A percentile compares a stretch with the other conserved stretches of the same genome.
These are phyloP conservation scores for Phymanthus crucifer DNA, from an alignment of 92 coral and sea anemone genomes.

Conservation along the genomic window DNA sequence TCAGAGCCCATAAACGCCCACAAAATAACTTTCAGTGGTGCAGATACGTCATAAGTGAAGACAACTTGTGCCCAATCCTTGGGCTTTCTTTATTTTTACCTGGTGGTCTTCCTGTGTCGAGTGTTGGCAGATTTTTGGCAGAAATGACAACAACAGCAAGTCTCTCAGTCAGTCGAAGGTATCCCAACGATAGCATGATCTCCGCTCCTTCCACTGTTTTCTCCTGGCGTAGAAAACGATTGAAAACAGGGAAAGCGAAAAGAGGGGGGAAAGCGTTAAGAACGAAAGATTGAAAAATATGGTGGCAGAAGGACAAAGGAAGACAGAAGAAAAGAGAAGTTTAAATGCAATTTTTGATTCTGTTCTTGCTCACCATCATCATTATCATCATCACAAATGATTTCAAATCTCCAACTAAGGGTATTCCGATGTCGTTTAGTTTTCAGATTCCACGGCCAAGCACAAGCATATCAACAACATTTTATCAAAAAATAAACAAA, in stretches of 20 bases:
- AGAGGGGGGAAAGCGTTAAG: not conserved
- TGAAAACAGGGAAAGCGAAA: not conserved
- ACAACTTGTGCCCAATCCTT: too few relatives aligned
- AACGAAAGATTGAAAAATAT: not conserved
- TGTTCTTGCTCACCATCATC: too few relatives aligned
- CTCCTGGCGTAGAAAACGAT: conserved; percentile 13
- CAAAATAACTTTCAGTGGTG: too few relatives aligned
- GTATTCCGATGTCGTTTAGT: too few relatives aligned
- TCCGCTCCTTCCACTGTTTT: conserved; percentile 57
- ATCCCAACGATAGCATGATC: conserved; percentile 89
- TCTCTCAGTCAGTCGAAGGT: conserved; percentile 88
- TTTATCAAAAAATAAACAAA: too few relatives aligned
- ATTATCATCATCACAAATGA: too few relatives aligned
- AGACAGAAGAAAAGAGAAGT: not conserved
- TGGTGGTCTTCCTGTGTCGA: conserved; percentile 31
- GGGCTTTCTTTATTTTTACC: conserved; percentile 31
- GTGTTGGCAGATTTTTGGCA: conserved; percentile 60
- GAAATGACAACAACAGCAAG: conserved; percentile 80
- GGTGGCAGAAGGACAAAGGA: not conserved
- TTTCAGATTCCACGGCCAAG: too few relatives aligned
- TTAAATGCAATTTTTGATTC: not conserved
- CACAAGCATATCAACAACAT: too few relatives aligned
- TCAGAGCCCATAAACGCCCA: too few relatives aligned
- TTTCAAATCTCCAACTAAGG: too few relatives aligned
- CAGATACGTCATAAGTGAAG: too few relatives aligned